A percentile compares a stretch with the other conserved stretches of the same genome.
Conservation (phyloP, 2,113 vertebrate species). For the Thunnus maccoyii region DNA sequence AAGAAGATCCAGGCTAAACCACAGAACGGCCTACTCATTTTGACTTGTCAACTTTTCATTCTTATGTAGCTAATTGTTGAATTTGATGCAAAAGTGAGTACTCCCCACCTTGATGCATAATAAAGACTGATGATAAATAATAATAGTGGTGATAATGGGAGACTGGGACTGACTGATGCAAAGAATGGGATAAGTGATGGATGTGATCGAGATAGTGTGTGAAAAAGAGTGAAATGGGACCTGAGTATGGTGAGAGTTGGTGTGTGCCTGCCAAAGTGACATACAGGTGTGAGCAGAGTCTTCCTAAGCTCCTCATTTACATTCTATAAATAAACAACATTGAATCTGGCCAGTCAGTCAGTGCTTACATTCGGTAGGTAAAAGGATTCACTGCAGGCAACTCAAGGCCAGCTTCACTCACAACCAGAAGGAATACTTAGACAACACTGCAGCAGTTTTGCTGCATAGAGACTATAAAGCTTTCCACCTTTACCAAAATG, state of each 20-base stretch:
- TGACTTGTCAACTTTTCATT: background rate
- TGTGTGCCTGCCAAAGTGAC: constrained; percentile 76
- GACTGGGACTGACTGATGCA: background rate
- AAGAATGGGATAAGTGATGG: constrained; percentile 19
- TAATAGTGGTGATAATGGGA: background rate
- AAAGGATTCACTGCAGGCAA: background rate
- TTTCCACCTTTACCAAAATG: background rate
- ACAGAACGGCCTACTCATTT: background rate
- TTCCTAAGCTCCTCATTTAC: constrained; percentile 67
- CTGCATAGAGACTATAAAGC: background rate
- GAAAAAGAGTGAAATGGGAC: constrained; percentile 46
- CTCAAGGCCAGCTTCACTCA: background rate
- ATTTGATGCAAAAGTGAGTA: constrained; percentile 1
- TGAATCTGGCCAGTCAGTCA: background rate
- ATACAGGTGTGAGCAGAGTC: constrained; percentile 68
- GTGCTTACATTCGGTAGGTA: background rate
- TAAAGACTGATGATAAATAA: background rate
- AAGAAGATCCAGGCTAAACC: background rate
- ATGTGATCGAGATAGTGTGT: constrained; percentile 16
- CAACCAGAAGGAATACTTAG: background rate
- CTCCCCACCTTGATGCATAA: background rate
- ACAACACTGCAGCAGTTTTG: background rate
- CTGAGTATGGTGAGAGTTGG: constrained; percentile 55
- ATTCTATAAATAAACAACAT: constrained; percentile 58
- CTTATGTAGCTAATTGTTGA: background rate